A percentile compares a stretch with the other conserved stretches of the same genome.
These are phyloP conservation scores for Dryomyza anilis DNA, from an alignment of 2,888 invertebrate species.

Conservation along the genomic window DNA sequence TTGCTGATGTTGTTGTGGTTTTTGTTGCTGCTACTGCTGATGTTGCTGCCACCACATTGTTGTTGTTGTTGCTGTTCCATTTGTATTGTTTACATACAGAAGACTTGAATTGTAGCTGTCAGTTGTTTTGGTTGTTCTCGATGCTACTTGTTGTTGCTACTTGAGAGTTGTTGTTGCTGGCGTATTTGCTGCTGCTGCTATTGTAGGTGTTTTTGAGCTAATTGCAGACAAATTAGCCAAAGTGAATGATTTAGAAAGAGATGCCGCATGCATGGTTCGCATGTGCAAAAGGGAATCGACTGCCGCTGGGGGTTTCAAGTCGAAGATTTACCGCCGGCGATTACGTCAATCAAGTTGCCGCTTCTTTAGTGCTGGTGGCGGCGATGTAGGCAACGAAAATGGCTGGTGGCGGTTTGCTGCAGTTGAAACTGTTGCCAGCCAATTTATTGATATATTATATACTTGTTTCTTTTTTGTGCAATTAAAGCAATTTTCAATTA, in stretches of 20 bases:
- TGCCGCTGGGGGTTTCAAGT: neutral
- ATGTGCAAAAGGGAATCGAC: neutral
- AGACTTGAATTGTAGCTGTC: too few species aligned
- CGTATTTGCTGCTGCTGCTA: neutral
- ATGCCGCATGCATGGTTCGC: neutral
- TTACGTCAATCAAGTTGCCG: slow-evolving; percentile 10
- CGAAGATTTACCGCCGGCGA: slow-evolving; percentile 10
- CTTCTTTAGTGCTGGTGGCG: too few species aligned
- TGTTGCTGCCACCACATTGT: neutral
- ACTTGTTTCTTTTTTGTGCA: neutral
- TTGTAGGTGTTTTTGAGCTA: slow-evolving; percentile 5
- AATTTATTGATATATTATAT: neutral
- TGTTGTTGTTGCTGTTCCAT: neutral
- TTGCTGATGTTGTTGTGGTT: neutral
- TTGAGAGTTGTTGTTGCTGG: too few species aligned
- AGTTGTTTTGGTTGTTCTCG: too few species aligned
- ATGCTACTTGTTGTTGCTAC: too few species aligned
- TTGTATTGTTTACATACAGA: too few species aligned
- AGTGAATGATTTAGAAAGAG: slow-evolving; percentile 15
- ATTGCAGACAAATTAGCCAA: slow-evolving; percentile 21
- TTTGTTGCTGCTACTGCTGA: neutral
- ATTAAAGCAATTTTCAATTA: too few species aligned
- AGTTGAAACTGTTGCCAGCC: neutral
- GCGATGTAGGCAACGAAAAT: neutral
- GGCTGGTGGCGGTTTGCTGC: neutral